Conservation (phyloP, 2,797 vertebrate species). For the Alouatta caraya region DNA sequence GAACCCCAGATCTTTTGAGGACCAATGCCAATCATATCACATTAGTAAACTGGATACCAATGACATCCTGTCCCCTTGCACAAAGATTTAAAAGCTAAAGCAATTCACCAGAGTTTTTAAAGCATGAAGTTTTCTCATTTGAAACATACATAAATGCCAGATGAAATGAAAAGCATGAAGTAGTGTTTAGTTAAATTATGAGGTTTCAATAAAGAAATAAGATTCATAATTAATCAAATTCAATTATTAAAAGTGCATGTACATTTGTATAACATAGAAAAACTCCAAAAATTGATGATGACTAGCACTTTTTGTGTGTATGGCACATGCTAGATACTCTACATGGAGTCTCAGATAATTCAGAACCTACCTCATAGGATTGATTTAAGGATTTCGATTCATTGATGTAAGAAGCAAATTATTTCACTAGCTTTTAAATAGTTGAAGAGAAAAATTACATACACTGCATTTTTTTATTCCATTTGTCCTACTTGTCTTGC, state of each 20-base stretch:
- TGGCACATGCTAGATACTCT: not conserved
- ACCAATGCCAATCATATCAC: not conserved
- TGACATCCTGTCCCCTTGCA: too few relatives aligned
- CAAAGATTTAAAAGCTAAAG: not conserved
- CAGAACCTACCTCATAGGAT: not conserved
- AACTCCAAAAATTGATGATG: not conserved
- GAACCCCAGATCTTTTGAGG: not conserved
- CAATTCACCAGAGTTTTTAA: not conserved
- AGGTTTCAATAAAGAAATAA: not conserved
- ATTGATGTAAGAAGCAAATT: not conserved
- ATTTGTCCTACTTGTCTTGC: not conserved
- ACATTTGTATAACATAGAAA: not conserved
- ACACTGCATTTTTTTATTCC: not conserved
- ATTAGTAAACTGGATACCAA: not conserved
- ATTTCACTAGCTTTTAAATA: not conserved
- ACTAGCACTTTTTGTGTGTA: not conserved
- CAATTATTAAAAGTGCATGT: not conserved
- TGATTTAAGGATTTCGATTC: not conserved
- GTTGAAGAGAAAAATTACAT: not conserved
- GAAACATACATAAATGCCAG: conserved; percentile 20
- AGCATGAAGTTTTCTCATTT: not conserved
- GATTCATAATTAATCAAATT: not conserved
- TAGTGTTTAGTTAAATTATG: not conserved
- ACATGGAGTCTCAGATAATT: not conserved
- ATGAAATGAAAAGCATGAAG: not conserved